A percentile compares a stretch with the other conserved stretches of the same genome.
phyloP scores from a whole-genome alignment of 1,140 invertebrate genomes.

The Schlechtendalia chinensis region DNA sequence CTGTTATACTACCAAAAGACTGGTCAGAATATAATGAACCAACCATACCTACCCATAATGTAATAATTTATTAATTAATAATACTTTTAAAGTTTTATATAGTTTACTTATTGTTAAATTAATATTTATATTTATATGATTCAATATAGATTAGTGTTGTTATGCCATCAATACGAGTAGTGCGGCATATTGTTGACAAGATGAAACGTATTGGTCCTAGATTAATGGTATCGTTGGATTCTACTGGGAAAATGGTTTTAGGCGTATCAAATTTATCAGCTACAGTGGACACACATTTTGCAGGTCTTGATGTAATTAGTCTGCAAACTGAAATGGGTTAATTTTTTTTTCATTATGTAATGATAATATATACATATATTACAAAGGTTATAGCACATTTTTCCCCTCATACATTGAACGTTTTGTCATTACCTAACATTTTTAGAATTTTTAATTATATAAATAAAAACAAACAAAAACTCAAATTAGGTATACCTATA shows the following conservation, averaged over 20 bases:
- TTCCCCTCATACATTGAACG: too few species aligned
- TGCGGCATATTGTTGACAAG: slow-evolving; percentile 33
- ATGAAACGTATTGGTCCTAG: slow-evolving; percentile 38
- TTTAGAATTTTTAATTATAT: too few species aligned
- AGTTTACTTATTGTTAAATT: neutral
- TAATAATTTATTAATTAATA: slow-evolving; percentile 54
- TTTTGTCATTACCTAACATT: too few species aligned
- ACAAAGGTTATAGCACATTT: too few species aligned
- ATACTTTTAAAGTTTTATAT: neutral
- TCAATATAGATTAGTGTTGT: slow-evolving; percentile 52
- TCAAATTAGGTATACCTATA: too few species aligned
- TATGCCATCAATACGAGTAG: slow-evolving; percentile 39
- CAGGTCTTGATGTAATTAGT: slow-evolving; percentile 9
- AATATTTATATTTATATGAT: neutral
- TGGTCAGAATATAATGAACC: slow-evolving; percentile 78
- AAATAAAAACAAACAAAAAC: too few species aligned
- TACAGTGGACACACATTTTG: slow-evolving; percentile 44
- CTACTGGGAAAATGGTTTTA: slow-evolving; percentile 37
- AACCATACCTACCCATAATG: slow-evolving; percentile 70
- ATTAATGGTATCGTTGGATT: slow-evolving; percentile 32
- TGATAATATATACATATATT: too few species aligned
- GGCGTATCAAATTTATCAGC: slow-evolving; percentile 39
- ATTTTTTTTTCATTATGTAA: neutral
- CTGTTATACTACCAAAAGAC: slow-evolving; percentile 71
- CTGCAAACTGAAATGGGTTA: neutral